Conservation (phyloP, 2,797 vertebrate species). For the Morelia viridis region DNA sequence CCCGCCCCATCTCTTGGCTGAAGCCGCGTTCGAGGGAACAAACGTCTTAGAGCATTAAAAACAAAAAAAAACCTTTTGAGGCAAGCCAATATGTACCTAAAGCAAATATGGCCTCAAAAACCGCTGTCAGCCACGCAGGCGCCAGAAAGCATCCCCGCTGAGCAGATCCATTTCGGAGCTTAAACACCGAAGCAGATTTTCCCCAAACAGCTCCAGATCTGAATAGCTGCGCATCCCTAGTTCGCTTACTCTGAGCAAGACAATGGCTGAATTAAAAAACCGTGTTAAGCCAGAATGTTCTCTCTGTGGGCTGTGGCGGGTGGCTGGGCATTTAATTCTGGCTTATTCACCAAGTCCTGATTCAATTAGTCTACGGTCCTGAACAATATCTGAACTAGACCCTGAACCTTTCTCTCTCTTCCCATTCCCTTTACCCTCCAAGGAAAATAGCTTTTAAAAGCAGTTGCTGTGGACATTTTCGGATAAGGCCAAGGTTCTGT, state of each 20-base stretch:
- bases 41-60: not conserved
- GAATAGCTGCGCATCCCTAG: too few species aligned
- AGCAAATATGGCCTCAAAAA: too few species aligned
- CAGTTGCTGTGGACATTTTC: not conserved
- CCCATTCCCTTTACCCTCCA: not conserved
- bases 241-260: not conserved
- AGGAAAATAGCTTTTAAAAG: not conserved
- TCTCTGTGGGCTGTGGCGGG: not conserved
- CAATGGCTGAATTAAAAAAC: not conserved
- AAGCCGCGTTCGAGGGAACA: not conserved
- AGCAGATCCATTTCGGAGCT: too few species aligned
- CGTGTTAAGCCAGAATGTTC: not conserved
- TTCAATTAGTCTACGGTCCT: not conserved
- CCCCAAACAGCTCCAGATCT: too few species aligned
- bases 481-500: not conserved
- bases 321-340: not conserved
- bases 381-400: not conserved
- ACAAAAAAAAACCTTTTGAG: not conserved
- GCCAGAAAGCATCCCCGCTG: too few species aligned
- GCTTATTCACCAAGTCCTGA: not conserved
- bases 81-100: not conserved
- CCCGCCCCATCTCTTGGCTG: not conserved
- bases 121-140: too few species aligned
- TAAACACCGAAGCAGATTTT: too few species aligned
- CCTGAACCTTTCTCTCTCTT: not conserved